These are phyloP conservation scores for Sebastes wilsoni DNA, from an alignment of 2,797 vertebrate species.

Conservation along the genomic window DNA sequence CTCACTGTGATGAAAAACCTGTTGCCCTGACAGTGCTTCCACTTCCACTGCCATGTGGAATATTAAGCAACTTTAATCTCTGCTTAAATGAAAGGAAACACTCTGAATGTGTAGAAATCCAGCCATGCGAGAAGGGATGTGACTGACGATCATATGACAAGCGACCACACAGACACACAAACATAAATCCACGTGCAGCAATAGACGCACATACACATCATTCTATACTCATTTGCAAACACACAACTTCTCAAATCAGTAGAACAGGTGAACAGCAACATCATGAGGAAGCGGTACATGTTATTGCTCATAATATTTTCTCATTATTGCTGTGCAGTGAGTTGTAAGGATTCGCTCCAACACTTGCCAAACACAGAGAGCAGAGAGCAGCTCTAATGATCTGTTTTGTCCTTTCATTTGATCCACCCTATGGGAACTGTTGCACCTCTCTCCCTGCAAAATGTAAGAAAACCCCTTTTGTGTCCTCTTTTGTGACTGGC, in stretches of 20 bases:
- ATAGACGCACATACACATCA: not conserved
- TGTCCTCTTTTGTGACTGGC: not conserved
- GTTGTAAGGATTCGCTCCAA: conserved; percentile 18
- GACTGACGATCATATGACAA: not conserved
- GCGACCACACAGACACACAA: not conserved
- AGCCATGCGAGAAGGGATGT: not conserved
- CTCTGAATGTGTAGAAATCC: conserved; percentile 2
- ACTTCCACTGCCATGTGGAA: not conserved
- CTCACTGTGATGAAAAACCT: not conserved
- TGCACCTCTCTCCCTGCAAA: not conserved
- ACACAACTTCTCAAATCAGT: not conserved
- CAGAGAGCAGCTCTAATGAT: conserved; percentile 31
- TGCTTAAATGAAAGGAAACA: not conserved
- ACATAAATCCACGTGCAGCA: not conserved
- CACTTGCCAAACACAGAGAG: conserved; percentile 29
- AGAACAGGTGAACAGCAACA: not conserved
- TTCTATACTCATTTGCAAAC: not conserved
- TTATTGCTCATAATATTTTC: conserved; percentile 8
- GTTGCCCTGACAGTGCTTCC: not conserved
- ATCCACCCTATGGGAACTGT: not conserved
- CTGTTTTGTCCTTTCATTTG: conserved; percentile 14
- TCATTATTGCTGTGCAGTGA: conserved; percentile 46
- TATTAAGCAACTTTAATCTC: not conserved
- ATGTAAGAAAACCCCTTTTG: conserved; percentile 2
- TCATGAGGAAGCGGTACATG: not conserved